Percentiles rank a stretch among this genome's conserved stretches.
phyloP scores from a whole-genome alignment of 2,113 vertebrate genomes.

The Psammodynastes pulverulentus region DNA sequence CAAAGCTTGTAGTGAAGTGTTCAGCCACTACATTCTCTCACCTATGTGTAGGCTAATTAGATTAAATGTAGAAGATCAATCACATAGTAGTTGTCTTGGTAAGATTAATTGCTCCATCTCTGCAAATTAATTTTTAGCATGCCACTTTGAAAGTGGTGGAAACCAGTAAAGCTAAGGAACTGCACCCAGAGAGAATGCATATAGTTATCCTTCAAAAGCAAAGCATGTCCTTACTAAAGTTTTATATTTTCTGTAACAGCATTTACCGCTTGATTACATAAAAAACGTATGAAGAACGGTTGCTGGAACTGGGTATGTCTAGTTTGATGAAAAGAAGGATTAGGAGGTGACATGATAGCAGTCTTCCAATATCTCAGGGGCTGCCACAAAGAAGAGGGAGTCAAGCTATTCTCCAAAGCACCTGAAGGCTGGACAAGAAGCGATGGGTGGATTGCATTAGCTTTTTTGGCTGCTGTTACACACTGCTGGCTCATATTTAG shows the following conservation, averaged over 20 bases:
- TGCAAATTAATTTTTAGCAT: constrained; percentile 68
- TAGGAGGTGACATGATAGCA: too few relatives aligned
- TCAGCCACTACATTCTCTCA: constrained; percentile 58
- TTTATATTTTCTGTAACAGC: constrained; percentile 44
- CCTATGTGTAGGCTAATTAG: constrained; percentile 64
- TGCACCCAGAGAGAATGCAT: background rate
- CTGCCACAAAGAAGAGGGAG: too few relatives aligned
- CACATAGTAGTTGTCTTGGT: constrained; percentile 57
- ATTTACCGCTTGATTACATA: constrained; percentile 6
- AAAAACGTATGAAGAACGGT: too few relatives aligned
- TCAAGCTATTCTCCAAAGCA: too few relatives aligned
- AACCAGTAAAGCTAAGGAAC: constrained; percentile 41
- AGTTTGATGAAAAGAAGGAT: too few relatives aligned
- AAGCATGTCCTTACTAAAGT: constrained; percentile 29
- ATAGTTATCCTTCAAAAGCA: constrained; percentile 11
- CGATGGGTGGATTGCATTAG: too few relatives aligned
- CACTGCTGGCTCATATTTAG: too few relatives aligned
- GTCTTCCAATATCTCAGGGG: too few relatives aligned
- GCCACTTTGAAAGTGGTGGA: constrained; percentile 52
- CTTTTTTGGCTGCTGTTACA: too few relatives aligned
- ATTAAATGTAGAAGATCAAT: constrained; percentile 73
- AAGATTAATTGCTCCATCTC: constrained; percentile 71
- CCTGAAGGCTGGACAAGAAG: too few relatives aligned
- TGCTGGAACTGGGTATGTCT: too few relatives aligned
- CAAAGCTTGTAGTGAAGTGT: constrained; percentile 27